Percentiles rank a stretch among this genome's conserved stretches.
Evolutionary conservation across 2,113 vertebrate genomes (phyloP).

Genomic region (Epinephelus fuscoguttatus): DNA sequence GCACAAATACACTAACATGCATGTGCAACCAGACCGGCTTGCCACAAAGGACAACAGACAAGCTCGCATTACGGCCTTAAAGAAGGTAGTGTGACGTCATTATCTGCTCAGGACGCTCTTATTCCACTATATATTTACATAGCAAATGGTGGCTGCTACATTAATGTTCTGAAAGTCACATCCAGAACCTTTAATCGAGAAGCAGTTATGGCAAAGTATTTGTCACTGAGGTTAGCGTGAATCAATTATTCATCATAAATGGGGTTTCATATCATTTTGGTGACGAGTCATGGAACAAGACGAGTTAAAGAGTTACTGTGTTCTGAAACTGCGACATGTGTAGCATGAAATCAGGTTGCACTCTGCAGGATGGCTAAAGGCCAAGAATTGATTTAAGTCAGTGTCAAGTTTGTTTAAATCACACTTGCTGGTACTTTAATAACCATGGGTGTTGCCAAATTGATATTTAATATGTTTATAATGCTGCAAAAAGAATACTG

Average conservation of each 20-base stretch:
- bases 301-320: not conserved
- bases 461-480: not conserved
- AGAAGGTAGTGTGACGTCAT: too few relatives aligned
- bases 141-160: too few relatives aligned
- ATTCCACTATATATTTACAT: too few relatives aligned
- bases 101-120: too few relatives aligned
- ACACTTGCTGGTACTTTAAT: too few relatives aligned
- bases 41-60: too few relatives aligned
- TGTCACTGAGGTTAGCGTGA: not conserved
- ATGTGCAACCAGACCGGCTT: too few relatives aligned
- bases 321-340: not conserved
- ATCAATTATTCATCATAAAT: not conserved
- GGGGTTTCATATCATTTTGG: too few relatives aligned
- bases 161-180: too few relatives aligned
- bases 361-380: not conserved
- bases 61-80: too few relatives aligned
- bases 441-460: not conserved
- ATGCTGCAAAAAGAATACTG: not conserved
- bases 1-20: too few relatives aligned
- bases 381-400: not conserved
- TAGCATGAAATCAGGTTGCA: not conserved
- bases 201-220: not conserved
- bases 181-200: too few relatives aligned
- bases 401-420: not conserved
- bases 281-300: not conserved